Conservation (phyloP, 2,113 vertebrate genomes). For the Coturnix japonica region DNA sequence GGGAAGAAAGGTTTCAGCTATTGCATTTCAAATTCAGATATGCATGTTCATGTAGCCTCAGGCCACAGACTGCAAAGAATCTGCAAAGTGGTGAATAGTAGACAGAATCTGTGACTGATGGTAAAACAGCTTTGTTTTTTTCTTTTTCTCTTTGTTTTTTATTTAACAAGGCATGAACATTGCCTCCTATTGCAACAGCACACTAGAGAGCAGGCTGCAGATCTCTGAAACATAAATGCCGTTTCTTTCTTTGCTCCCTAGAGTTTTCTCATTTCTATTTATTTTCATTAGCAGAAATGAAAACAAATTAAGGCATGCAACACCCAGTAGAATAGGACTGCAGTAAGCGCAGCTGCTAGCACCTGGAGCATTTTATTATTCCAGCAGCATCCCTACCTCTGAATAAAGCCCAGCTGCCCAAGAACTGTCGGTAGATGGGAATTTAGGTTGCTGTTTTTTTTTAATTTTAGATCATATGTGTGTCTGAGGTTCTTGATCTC, state of each 20-base stretch:
- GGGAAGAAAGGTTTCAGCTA: conserved; percentile 19
- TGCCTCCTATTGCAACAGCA: neutral
- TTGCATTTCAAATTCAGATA: conserved; percentile 38
- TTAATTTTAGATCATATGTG: neutral
- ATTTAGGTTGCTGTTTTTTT: neutral
- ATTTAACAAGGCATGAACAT: conserved; percentile 61
- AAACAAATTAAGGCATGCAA: conserved; percentile 63
- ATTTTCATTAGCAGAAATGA: conserved; percentile 73
- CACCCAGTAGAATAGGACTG: conserved; percentile 11
- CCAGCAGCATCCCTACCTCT: neutral
- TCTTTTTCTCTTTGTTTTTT: conserved; percentile 27
- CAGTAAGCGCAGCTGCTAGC: conserved; percentile 2
- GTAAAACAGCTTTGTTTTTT: conserved; percentile 31
- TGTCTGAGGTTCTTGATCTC: neutral
- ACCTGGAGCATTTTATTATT: conserved; percentile 6
- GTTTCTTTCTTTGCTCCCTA: conserved; percentile 26
- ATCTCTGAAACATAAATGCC: conserved; percentile 36
- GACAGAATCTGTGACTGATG: conserved; percentile 1
- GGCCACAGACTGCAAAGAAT: neutral
- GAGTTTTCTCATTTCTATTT: conserved; percentile 59
- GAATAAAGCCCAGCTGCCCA: conserved; percentile 2
- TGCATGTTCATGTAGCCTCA: neutral
- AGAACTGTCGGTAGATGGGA: neutral
- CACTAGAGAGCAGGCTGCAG: neutral
- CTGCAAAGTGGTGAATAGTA: neutral